Conservation (phyloP, 2,888 invertebrate genomes). For the Lepidonotus clava region DNA sequence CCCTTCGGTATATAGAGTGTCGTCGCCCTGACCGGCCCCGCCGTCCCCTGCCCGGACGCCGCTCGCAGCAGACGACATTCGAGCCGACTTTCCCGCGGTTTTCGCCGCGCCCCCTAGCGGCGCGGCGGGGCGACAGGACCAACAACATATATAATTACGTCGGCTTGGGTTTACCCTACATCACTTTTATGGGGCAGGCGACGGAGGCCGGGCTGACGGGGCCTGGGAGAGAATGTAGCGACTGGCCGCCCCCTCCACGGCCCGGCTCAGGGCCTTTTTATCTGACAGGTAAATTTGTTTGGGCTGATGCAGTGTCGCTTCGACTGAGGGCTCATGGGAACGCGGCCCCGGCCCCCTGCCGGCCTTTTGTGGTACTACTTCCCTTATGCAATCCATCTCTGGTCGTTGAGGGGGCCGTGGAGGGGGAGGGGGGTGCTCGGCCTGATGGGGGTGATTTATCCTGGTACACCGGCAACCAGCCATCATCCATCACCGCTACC, state of each 20-base stretch:
- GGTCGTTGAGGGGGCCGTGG: no score
- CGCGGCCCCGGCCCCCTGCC: no score
- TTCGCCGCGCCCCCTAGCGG: neutral
- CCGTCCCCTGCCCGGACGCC: neutral
- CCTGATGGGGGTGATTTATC: no score
- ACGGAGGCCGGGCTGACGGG: neutral
- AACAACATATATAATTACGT: slow-evolving; percentile 7
- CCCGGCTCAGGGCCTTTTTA: neutral
- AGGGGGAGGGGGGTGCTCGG: no score
- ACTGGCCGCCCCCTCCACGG: neutral
- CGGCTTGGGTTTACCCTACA: slow-evolving; percentile 44
- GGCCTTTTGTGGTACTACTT: no score
- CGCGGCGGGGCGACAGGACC: neutral
- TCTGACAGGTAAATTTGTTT: slow-evolving; percentile 40
- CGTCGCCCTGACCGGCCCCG: neutral
- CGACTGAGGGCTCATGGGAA: no score
- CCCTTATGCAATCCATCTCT: no score
- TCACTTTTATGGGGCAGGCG: slow-evolving; percentile 21
- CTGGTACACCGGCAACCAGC: no score
- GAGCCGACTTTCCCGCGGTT: neutral
- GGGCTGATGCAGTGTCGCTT: neutral
- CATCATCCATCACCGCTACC: no score
- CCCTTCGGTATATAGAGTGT: no score
- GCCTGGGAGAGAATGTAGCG: neutral
- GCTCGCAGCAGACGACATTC: slow-evolving; percentile 15